Base-by-base conservation (phyloP, 2,113 vertebrate species). In the Ammodytes dubius region DNA sequence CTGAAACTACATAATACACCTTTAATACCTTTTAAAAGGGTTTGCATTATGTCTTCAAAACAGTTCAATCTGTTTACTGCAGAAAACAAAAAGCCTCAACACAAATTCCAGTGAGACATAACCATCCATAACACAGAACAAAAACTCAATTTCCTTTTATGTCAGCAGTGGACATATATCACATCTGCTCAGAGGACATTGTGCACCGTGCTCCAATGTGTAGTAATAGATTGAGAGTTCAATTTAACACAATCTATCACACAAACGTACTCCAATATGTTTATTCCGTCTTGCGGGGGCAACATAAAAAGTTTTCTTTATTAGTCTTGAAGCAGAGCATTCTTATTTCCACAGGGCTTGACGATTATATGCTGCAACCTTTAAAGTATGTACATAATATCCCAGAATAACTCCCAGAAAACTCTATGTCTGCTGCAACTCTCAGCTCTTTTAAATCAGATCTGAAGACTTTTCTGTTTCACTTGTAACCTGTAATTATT, bases 81-180 rank as follows among this genome's bases (percentile, higher is more conserved):
- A 43, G 49, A 68, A 35, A 68, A 77, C 65, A 59, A 77, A 59
- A 57, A 5, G 14, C 50, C 52, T 4, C 42, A 17, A 47, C 53
- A 67, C 74, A 59, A 59, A 68, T 39, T 68, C 53, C 74, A 77
- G 43, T 7, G 10, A 7, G 64, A 77, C 45, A 68, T 14, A 77
- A 43, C 37, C 37, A 77, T 52, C 64, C 64, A 68, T 52, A 69
- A 52, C 19, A 46, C 46, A 42, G n/a, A 17, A 11, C 37, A 42
- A 59, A 68, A 50, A 59, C 45, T 59, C n/a, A 11, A n/a, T 17
- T n/a, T 6, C 11, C 12, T 15, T 42, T 12, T 43, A 7, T 40
- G 2, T 63, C 42, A 19, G 1, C 6, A 1, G 15, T 58, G 57
- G 27, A 46, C 47, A 46, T 40, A 15, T 5, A 63, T 56, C 15